phyloP scores from a whole-genome alignment of 2,113 vertebrate species.

The Rhinogobius similis region DNA sequence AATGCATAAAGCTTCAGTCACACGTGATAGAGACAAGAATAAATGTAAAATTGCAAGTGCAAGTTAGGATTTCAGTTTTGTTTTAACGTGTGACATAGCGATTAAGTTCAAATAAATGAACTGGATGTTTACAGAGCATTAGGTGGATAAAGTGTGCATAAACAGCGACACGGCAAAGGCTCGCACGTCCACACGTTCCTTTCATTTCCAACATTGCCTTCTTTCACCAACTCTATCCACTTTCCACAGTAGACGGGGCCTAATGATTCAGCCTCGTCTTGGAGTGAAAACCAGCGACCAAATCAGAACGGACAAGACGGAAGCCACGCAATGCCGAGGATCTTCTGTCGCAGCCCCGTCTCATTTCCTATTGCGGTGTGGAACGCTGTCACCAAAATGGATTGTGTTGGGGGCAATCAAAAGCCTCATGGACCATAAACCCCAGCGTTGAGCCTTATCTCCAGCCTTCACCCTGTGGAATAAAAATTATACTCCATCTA shows the following conservation, averaged over 20 bases:
- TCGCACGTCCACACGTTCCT: neutral
- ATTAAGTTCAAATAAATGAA: neutral
- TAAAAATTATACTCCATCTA: constrained; percentile 23
- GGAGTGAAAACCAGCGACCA: neutral
- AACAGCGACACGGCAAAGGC: neutral
- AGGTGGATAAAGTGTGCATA: neutral
- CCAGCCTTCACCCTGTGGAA: constrained; percentile 33
- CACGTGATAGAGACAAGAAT: too few species aligned
- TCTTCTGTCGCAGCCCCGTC: constrained; percentile 15
- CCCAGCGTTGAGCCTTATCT: constrained; percentile 11
- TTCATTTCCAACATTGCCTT: neutral
- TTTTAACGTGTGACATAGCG: too few species aligned
- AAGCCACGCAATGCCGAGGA: constrained; percentile 24
- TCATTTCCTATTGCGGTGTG: constrained; percentile 24
- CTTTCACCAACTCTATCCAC: neutral
- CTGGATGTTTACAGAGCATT: neutral
- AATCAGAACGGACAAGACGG: constrained; percentile 12
- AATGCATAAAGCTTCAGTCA: too few species aligned
- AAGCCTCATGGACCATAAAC: constrained; percentile 36
- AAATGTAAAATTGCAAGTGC: too few species aligned
- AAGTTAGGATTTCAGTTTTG: too few species aligned
- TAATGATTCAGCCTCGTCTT: constrained; percentile 12
- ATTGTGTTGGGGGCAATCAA: constrained; percentile 22
- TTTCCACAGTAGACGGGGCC: neutral
- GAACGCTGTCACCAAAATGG: constrained; percentile 20